These are phyloP conservation scores for Sylvilagus floridanus DNA, from an alignment of 2,797 vertebrate genomes.

Conservation along the genomic window DNA sequence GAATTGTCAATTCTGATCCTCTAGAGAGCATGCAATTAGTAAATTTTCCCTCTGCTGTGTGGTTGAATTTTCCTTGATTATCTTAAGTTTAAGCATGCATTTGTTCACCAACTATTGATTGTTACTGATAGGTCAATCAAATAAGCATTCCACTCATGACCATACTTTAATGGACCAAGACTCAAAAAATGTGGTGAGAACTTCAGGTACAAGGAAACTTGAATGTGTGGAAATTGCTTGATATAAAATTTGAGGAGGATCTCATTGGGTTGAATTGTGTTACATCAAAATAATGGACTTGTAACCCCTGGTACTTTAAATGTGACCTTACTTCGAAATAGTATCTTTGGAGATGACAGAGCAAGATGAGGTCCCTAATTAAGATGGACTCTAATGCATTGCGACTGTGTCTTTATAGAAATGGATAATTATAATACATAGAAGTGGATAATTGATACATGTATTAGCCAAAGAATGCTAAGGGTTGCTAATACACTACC, in stretches of 20 bases:
- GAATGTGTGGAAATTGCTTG: not conserved
- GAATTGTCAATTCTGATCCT: not conserved
- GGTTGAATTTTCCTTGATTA: not conserved
- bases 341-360: not conserved
- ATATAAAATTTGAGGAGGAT: not conserved
- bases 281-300: not conserved
- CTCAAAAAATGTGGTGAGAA: not conserved
- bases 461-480: not conserved
- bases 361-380: not conserved
- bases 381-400: not conserved
- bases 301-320: not conserved
- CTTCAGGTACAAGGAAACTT: not conserved
- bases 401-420: not conserved
- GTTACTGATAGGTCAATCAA: not conserved
- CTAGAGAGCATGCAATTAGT: not conserved
- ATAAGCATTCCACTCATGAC: not conserved
- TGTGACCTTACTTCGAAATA: not conserved
- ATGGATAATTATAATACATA: not conserved
- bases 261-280: not conserved
- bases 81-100: not conserved
- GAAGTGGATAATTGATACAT: not conserved
- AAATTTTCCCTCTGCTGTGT: not conserved
- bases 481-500: not conserved
- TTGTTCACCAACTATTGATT: not conserved
- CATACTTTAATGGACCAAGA: not conserved